Percentiles rank a stretch among this genome's conserved stretches.
Evolutionary conservation across 37 sponge, comb jelly and placozoan species (phyloP).

Genomic region (Chondrilla cf. caribensis): DNA sequence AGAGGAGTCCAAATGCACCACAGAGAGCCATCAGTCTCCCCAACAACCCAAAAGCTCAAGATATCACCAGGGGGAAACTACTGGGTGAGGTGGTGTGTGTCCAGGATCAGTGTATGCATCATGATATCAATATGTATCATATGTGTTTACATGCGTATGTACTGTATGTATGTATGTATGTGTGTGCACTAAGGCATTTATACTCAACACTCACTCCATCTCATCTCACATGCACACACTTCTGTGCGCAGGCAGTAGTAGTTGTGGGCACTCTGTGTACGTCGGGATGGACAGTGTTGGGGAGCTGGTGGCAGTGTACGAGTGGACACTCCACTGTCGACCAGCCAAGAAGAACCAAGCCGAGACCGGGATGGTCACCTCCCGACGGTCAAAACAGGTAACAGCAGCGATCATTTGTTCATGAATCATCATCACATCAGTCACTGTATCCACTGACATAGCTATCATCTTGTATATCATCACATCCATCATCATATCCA

Average conservation of each 20-base stretch:
- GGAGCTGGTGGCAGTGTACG: constrained; percentile 59
- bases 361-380: neutral
- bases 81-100: too few relatives aligned
- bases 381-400: constrained; percentile 48
- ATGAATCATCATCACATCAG: too few relatives aligned
- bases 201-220: neutral
- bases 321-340: constrained; percentile 62
- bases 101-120: too few relatives aligned
- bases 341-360: constrained; percentile 29
- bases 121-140: too few relatives aligned
- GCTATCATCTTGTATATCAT: too few relatives aligned
- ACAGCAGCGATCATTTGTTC: neutral
- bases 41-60: too few relatives aligned
- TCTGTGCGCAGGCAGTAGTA: constrained; percentile 26
- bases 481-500: too few relatives aligned
- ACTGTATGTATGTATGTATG: constrained; percentile 34
- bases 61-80: too few relatives aligned
- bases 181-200: constrained; percentile 2
- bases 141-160: neutral
- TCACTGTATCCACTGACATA: too few relatives aligned
- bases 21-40: too few relatives aligned
- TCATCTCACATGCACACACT: neutral
- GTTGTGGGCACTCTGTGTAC: constrained; percentile 48
- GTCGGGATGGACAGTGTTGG: constrained; percentile 56
- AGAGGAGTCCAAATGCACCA: too few relatives aligned